Evolutionary conservation across 2,797 vertebrate species (phyloP).

Genomic region (Pseudotriccus pelzelni): DNA sequence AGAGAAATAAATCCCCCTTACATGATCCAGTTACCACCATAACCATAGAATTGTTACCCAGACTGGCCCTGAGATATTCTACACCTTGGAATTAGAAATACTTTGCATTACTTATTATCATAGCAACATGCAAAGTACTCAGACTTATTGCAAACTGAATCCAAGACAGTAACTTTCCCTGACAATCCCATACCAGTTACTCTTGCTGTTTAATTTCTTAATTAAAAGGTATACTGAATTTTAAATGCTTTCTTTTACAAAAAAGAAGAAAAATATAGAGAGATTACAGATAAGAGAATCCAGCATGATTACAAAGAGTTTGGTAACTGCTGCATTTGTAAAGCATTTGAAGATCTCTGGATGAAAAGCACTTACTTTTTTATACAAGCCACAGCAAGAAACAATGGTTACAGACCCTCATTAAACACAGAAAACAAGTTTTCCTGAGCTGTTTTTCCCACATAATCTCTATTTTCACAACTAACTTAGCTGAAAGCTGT

Average conservation of each 20-base stretch:
- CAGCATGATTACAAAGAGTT: background rate
- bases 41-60: background rate
- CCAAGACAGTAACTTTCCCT: background rate
- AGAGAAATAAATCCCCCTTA: background rate
- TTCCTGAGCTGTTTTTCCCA: background rate
- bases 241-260: background rate
- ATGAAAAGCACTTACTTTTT: background rate
- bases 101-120: background rate
- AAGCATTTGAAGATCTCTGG: background rate
- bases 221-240: background rate
- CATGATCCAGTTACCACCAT: background rate
- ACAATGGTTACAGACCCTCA: background rate
- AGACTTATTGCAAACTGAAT: background rate
- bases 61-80: background rate
- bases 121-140: background rate
- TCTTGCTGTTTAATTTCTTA: background rate
- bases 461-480: background rate
- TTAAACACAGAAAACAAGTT: background rate
- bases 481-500: background rate
- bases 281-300: background rate
- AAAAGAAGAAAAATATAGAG: background rate
- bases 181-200: background rate
- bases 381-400: background rate
- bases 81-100: background rate
- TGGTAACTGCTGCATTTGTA: background rate